Evolutionary conservation across 1,140 invertebrate genomes (phyloP), one percentile per base, ranked within the genome.

Genomic region (Drosophila micromelanica): DNA sequence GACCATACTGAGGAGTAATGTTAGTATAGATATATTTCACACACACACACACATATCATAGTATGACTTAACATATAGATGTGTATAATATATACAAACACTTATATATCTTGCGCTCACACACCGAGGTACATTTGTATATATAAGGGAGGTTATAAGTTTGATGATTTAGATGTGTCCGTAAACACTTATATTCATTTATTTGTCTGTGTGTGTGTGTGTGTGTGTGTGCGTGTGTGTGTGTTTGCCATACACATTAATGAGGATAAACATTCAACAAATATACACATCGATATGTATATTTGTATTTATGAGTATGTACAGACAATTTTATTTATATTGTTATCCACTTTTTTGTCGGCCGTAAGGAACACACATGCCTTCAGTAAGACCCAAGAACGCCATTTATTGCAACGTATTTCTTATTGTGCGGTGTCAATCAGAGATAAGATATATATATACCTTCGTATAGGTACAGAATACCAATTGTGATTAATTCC

Each of bases 381-480:
- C 27, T 62, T 72, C 65, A 74, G 65, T 74, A 42, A 49, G 71
- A 56, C 59, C 38, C 51, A 43, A 69, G 65, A 62, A 38, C 42
- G 51, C 38, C 51, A 62, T n/a, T 49, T 45, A 62, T 32, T 37
- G n/a, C 35, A 40, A 62, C 56, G 65, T 62, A 35, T 56, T 57
- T 55, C 32, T 48, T 30, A 46, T 20, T 42, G 54, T 45, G 56
- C 42, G 43, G 23, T 17, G 30, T 55, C 61, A 64, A 45, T 52
- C 46, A 32, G 27, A 48, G 65, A 73, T 73, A 73, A 70, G 71
- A 69, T 57, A 17, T 17, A 60, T 12, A 69, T 57, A 17, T 17
- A 60, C 15, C 12, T 38, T 35, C 40, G 37, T 57, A 48, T 13
- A 27, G 23, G 12, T 35, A 30, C 27, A 46, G 57, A 57, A 37